Evolutionary conservation across 2,797 vertebrate species (phyloP).

Genomic region (Hippoglossus hippoglossus): DNA sequence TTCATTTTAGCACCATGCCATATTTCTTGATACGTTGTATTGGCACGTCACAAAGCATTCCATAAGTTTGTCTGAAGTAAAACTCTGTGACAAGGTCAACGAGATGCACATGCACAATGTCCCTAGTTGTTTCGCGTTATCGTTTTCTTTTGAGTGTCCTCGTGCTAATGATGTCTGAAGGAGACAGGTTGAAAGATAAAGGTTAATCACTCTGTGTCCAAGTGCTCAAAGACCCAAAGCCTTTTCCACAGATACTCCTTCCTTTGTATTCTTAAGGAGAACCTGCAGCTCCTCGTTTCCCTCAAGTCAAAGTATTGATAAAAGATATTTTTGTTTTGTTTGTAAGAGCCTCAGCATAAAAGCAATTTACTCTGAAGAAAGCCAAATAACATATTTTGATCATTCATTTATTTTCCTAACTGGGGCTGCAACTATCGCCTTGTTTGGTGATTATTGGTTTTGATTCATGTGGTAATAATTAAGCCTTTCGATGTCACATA

Average conservation of each 20-base stretch:
- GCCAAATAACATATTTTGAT: conserved; percentile 26
- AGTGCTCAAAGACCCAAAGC: conserved; percentile 58
- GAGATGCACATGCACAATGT: conserved; percentile 23
- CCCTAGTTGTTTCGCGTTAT: conserved; percentile 49
- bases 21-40: background rate
- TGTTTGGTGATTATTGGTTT: background rate
- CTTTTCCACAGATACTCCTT: conserved; percentile 28
- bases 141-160: conserved; percentile 40
- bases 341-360: conserved; percentile 33
- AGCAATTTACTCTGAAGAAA: conserved; percentile 33
- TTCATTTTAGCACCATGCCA: background rate
- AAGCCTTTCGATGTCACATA: conserved; percentile 1
- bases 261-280: conserved; percentile 70
- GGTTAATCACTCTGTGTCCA: conserved; percentile 77
- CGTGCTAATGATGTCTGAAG: conserved; percentile 72
- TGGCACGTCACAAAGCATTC: conserved; percentile 1
- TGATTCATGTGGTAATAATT: background rate
- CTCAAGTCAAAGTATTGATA: conserved; percentile 52
- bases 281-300: conserved; percentile 43
- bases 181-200: conserved; percentile 70
- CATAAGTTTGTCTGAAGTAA: conserved; percentile 1
- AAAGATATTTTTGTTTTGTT: conserved; percentile 52
- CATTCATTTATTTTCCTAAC: conserved; percentile 22
- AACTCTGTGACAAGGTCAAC: conserved; percentile 16
- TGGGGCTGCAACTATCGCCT: background rate